Base-by-base conservation (phyloP, 1,140 invertebrate species). In the Scaptomyza hsui region DNA sequence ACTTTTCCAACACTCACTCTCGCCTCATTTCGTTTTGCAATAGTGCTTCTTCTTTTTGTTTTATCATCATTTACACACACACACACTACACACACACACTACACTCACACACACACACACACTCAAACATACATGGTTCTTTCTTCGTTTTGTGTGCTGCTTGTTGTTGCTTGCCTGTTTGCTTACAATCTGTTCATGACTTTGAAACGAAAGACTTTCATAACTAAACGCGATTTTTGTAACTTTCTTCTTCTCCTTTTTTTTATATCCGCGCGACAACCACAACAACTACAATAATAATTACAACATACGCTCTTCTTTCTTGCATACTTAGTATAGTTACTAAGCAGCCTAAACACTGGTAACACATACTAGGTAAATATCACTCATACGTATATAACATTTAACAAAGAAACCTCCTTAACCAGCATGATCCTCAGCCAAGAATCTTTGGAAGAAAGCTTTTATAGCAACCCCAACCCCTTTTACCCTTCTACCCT, bases 131-230 rank as follows among this genome's bases (percentile, higher is more conserved):
- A n/a, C n/a, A n/a, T n/a, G n/a, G n/a, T 39, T 56, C 57, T 63
- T 76, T 72, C 61, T 74, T 72, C 61, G 37, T 80, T 89, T 83
- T 81, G 80, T 79, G 80, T 72, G 72, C 80, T 85, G 86, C 78
- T 79, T 88, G 80, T 82, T 85, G 81, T 88, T 88, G 88, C 88
- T 81, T 90, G 88, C 79, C 88, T 90, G 88, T 90, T 88, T 89
- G 88, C 77, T 85, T 86, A 44, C 41, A 45, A 70, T 80, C 86
- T 88, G 88, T 72, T 89, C 68, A 65, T 75, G 63, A 59, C 19
- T 61, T 16, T 45, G 16, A 7, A 49, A 49, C 21, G 6, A 32
- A 10, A 10, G 45, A 35, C 45, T 49, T 32, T 41, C 39, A 42
- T 18, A 45, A 85, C 56, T 59, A 60, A 72, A 69, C 45, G 52